Evolutionary conservation across 2,113 vertebrate genomes (phyloP).

Genomic region (Leptobrachium leishanense): DNA sequence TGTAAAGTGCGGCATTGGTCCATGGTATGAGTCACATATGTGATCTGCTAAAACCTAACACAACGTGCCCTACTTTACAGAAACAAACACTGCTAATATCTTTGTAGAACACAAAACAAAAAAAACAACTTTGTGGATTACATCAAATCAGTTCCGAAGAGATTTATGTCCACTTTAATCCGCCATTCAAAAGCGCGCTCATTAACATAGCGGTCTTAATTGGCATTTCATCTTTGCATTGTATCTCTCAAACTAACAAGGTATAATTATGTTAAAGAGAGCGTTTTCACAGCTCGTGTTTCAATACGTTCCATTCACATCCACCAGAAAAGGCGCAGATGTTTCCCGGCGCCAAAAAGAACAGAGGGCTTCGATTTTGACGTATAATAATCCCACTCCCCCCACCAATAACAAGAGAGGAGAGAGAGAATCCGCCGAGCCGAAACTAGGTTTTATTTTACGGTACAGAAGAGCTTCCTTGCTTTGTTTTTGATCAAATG

Average conservation of each 20-base stretch:
- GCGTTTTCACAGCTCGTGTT: conserved; percentile 54
- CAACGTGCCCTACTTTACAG: too few relatives aligned
- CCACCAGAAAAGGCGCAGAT: conserved; percentile 73
- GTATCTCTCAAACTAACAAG: conserved; percentile 70
- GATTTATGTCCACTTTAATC: conserved; percentile 62
- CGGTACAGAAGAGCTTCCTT: conserved; percentile 63
- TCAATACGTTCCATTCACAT: conserved; percentile 69
- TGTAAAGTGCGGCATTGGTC: too few relatives aligned
- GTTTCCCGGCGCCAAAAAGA: conserved; percentile 64
- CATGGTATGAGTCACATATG: too few relatives aligned
- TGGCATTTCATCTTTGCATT: conserved; percentile 74
- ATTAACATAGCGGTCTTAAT: conserved; percentile 72
- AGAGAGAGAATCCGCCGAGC: not conserved
- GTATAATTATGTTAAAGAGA: conserved; percentile 74
- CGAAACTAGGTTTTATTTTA: conserved; percentile 60
- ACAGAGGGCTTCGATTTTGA: conserved; percentile 64
- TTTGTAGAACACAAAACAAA: not conserved
- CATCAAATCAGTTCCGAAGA: conserved; percentile 59
- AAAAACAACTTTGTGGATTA: conserved; percentile 58
- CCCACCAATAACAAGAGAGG: not conserved
- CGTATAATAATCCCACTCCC: not conserved
- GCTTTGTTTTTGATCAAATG: conserved; percentile 67
- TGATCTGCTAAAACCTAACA: too few relatives aligned
- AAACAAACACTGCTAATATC: too few relatives aligned
- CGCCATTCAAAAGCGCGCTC: conserved; percentile 67